Conservation (phyloP, 2,113 vertebrate genomes). For the Xyliphius kryptos region DNA sequence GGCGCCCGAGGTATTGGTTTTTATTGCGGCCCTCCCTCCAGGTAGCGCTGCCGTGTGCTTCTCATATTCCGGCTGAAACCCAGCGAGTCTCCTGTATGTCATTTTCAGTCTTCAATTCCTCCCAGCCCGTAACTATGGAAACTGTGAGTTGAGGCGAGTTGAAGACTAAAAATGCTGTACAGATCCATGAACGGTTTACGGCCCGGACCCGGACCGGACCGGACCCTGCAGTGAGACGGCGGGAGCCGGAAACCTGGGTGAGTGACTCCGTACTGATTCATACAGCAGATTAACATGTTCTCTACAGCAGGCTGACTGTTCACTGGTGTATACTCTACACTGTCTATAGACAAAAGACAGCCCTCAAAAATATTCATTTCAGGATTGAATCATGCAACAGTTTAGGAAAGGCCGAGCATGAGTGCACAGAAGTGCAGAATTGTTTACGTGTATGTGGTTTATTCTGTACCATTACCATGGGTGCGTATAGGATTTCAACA, state of each 20-base stretch:
- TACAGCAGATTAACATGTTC: too few relatives aligned
- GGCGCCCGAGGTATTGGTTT: too few relatives aligned
- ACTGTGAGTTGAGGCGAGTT: conserved; percentile 77
- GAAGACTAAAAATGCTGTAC: conserved; percentile 80
- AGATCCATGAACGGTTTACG: conserved; percentile 65
- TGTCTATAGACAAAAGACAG: too few relatives aligned
- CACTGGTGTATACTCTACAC: too few relatives aligned
- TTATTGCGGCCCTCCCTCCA: not conserved
- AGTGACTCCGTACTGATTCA: not conserved
- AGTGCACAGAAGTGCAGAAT: too few relatives aligned
- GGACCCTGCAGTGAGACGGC: conserved; percentile 6
- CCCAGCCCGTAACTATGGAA: conserved; percentile 75
- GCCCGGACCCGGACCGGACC: conserved; percentile 20
- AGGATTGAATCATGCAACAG: too few relatives aligned
- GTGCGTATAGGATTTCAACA: too few relatives aligned
- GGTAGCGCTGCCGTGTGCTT: conserved; percentile 16
- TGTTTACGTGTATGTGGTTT: too few relatives aligned
- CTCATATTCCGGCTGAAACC: conserved; percentile 7
- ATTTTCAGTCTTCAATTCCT: conserved; percentile 81
- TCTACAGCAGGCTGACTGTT: too few relatives aligned
- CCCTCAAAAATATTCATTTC: too few relatives aligned
- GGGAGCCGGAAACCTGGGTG: not conserved
- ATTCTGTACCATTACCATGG: too few relatives aligned
- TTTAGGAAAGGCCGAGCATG: too few relatives aligned
- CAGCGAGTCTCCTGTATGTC: conserved; percentile 71